Evolutionary conservation across 2,888 invertebrate species (phyloP).

Genomic region (Ypsolopha sequella): DNA sequence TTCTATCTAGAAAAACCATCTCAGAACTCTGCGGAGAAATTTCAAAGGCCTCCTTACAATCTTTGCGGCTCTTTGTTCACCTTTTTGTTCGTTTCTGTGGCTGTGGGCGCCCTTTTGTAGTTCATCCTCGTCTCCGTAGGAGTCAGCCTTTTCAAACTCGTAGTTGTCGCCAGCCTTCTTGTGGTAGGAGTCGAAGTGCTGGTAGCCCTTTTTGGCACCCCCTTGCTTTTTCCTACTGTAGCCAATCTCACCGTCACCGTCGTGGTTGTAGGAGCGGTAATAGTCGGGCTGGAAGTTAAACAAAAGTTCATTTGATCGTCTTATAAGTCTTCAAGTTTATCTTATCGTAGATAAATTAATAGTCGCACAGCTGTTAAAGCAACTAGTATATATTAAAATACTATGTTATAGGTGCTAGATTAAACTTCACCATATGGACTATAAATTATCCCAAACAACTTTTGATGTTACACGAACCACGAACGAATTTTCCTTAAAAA

Average conservation of each 20-base stretch:
- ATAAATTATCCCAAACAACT: no score
- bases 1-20: slow-evolving; percentile 26
- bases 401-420: no score
- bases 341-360: no score
- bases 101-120: slow-evolving; percentile 58
- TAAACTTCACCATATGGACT: no score
- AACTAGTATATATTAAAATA: no score
- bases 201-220: slow-evolving; percentile 79
- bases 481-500: no score
- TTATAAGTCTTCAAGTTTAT: no score
- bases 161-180: slow-evolving; percentile 80
- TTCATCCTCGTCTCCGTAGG: slow-evolving; percentile 71
- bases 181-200: slow-evolving; percentile 79
- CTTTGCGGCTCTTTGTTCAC: slow-evolving; percentile 25
- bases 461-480: no score
- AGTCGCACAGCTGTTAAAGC: no score
- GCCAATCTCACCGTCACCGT: slow-evolving; percentile 75
- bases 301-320: neutral
- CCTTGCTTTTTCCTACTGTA: slow-evolving; percentile 74
- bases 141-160: slow-evolving; percentile 77
- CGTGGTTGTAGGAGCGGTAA: slow-evolving; percentile 72
- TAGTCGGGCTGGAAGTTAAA: slow-evolving; percentile 43
- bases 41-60: slow-evolving; percentile 28
- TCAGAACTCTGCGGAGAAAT: slow-evolving; percentile 29
- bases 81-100: slow-evolving; percentile 45